These are phyloP conservation scores for Asteroscopus sphinx DNA, from an alignment of 2,888 invertebrate species.

Conservation along the genomic window DNA sequence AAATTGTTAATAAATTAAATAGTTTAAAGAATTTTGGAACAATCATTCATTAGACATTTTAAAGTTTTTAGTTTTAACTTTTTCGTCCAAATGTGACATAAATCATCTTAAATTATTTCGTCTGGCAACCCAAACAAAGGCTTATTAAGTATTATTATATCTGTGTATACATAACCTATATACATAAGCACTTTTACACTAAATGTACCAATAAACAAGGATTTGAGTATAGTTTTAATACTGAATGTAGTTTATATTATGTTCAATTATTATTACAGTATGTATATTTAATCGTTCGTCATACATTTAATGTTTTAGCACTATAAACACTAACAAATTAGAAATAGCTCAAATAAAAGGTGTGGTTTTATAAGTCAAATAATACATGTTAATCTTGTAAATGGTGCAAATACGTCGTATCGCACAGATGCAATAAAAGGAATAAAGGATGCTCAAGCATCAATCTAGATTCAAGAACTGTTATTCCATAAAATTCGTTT, in stretches of 20 bases:
- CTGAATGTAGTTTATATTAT: conserved; percentile 17
- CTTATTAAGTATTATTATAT: not conserved
- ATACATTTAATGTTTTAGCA: no score
- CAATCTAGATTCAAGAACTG: no score
- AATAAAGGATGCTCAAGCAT: no score
- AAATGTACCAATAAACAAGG: conserved; percentile 28
- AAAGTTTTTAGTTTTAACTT: not conserved
- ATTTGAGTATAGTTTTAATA: conserved; percentile 52
- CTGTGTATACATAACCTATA: conserved; percentile 3
- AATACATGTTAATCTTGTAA: no score
- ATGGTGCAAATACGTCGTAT: no score
- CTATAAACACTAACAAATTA: no score
- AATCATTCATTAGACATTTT: not conserved
- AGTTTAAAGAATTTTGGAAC: not conserved
- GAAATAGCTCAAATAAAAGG: no score
- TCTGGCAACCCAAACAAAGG: conserved; percentile 2
- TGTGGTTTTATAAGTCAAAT: no score
- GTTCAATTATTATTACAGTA: not conserved
- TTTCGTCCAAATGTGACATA: not conserved
- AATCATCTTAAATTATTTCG: not conserved
- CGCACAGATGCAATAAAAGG: no score
- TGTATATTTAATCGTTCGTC: no score
- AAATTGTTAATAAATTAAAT: not conserved
- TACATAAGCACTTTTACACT: conserved; percentile 15
- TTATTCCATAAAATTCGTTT: no score